Conservation (phyloP, 2,797 vertebrate genomes). For the Hydrophis major region DNA sequence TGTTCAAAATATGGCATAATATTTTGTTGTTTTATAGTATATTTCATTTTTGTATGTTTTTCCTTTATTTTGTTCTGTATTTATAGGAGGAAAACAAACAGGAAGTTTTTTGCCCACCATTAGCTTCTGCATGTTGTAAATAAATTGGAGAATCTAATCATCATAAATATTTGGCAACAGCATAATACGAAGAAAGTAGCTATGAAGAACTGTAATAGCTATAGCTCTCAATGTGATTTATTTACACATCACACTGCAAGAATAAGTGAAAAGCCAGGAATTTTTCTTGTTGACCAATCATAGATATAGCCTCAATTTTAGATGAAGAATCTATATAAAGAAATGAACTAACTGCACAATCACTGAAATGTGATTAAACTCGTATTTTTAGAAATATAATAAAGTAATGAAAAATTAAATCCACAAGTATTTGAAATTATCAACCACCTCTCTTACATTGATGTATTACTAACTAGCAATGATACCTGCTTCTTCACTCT, state of each 20-base stretch:
- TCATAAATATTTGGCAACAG: neutral
- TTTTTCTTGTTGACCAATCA: neutral
- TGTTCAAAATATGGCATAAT: neutral
- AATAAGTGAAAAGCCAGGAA: neutral
- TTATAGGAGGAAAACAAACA: neutral
- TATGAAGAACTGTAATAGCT: neutral
- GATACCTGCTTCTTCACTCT: conserved; percentile 64
- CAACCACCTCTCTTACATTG: neutral
- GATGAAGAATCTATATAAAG: neutral
- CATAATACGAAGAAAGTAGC: neutral
- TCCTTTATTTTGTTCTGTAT: neutral
- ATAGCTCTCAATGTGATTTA: neutral
- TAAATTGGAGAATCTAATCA: neutral
- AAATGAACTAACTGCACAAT: neutral
- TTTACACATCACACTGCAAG: neutral
- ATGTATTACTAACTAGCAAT: neutral
- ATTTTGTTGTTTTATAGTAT: neutral
- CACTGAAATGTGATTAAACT: neutral
- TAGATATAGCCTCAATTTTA: neutral
- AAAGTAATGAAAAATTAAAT: neutral
- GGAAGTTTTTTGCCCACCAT: neutral
- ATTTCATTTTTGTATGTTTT: neutral
- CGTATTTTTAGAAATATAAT: neutral
- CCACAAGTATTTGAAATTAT: neutral
- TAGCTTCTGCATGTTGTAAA: neutral